Base-by-base conservation (phyloP, 2,113 vertebrate species). In the Erythrocercus mccallii region DNA sequence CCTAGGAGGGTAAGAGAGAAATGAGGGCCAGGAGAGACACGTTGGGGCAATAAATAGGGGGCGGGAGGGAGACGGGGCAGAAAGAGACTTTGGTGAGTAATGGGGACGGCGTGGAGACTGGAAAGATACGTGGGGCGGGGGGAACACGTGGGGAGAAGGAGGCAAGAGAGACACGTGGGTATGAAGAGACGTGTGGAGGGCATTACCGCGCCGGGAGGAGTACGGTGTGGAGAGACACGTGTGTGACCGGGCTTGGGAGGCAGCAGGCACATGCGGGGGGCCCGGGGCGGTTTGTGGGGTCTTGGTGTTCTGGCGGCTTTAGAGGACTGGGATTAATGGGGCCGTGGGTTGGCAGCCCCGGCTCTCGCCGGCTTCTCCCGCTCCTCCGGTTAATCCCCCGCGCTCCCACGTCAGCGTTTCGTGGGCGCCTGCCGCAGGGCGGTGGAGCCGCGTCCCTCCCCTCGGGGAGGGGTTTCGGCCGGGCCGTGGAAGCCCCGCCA, bases 401-500 rank as follows among this genome's bases (percentile, higher is more conserved):
- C 33, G 35, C 33, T 77, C 28, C 1, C 23, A 24, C 54, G 57
- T 77, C 73, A 37, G 74, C 70, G 45, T 53, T 25, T 18, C 42
- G 58, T 14, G 45, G 28, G 18, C 25, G 24, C 21, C 45, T 12
- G 18, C 31, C 1, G 69, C 22, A 5, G 70, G 23, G 33, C 58
- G 21, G 15, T 1, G 14, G 40, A 19, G 42, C 56, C 42, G 20
- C 1, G 62, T 60, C 78, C 80, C 78, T 37, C 47, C 91, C 45
- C 57, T 4, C 48, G 1, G 83, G 91, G 83, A 10, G 79, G 60
- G 58, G 16, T 60, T 56, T 54, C 6, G 42, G 80, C 48, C 2
- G 48, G 23, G 33, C 54, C 8, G 3, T 1, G 27, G 19, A 3
- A 6, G 1, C 37, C 15, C 31, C 6, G 15, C 5, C 5, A 2